Percentiles rank a stretch among this genome's conserved stretches.
Conservation (phyloP, 2,888 invertebrate genomes). For the Watsonalla binaria region DNA sequence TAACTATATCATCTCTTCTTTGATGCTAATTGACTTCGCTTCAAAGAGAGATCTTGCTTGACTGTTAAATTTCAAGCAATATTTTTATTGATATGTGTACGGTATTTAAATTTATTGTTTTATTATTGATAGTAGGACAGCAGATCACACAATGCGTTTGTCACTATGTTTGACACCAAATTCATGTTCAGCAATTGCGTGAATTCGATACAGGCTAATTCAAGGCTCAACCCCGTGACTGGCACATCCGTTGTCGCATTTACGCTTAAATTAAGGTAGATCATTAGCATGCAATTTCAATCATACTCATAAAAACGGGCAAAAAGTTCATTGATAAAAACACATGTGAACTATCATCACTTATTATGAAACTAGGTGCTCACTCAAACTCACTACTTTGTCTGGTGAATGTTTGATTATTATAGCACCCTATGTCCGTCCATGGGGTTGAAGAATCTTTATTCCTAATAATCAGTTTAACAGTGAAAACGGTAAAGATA, state of each 20-base stretch:
- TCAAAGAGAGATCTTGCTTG: too few species aligned
- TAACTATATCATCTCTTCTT: conserved; percentile 9
- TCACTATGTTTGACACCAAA: conserved; percentile 28
- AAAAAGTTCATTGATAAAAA: not conserved
- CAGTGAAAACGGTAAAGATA: too few species aligned
- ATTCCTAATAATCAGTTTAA: too few species aligned
- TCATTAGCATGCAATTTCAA: conserved; percentile 8
- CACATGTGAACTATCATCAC: not conserved
- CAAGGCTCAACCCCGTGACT: conserved; percentile 62
- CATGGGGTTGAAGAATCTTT: too few species aligned
- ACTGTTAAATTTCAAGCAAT: too few species aligned
- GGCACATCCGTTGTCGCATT: conserved; percentile 56
- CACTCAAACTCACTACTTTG: too few species aligned
- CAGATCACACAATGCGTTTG: not conserved
- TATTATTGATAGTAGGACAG: too few species aligned
- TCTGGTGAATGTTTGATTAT: too few species aligned
- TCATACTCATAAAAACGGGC: not conserved
- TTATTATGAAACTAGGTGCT: too few species aligned
- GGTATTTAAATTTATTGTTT: too few species aligned
- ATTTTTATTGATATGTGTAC: too few species aligned
- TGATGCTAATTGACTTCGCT: conserved; percentile 7
- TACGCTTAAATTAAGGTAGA: conserved; percentile 29
- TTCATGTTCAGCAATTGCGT: conserved; percentile 44
- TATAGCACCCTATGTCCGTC: too few species aligned
- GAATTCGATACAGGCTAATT: conserved; percentile 60